Conservation (phyloP, 2,113 vertebrate genomes). For the Tichodroma muraria region DNA sequence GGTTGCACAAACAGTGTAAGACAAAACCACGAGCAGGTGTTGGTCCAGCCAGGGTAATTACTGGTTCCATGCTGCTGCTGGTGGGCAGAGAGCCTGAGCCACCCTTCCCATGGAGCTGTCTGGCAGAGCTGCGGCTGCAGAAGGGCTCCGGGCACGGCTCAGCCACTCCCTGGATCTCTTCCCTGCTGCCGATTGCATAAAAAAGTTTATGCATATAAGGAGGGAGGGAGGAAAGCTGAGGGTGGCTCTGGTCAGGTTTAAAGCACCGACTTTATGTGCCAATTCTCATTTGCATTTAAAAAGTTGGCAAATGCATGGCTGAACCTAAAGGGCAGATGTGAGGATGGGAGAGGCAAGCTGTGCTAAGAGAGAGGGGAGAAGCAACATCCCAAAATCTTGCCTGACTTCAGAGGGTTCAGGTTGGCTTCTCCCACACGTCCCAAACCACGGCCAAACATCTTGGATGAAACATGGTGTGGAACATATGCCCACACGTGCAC, state of each 20-base stretch:
- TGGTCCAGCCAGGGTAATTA: slow-evolving; percentile 33
- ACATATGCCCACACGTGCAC: background rate
- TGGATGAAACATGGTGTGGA: background rate
- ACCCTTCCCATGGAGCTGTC: background rate
- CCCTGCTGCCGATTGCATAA: background rate
- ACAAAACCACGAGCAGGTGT: slow-evolving; percentile 51
- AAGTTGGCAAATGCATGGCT: background rate
- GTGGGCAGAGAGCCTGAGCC: background rate
- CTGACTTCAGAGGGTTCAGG: background rate
- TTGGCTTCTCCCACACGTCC: background rate
- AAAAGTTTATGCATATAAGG: background rate
- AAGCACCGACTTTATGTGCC: background rate
- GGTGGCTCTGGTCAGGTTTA: background rate
- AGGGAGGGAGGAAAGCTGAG: background rate
- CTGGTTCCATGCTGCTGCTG: slow-evolving; percentile 10
- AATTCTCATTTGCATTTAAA: background rate
- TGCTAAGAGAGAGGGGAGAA: background rate
- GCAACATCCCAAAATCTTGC: background rate
- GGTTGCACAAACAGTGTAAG: slow-evolving; percentile 37
- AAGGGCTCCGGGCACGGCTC: background rate
- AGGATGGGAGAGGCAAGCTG: background rate
- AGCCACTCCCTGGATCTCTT: background rate
- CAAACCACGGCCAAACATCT: background rate
- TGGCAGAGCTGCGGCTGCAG: background rate
- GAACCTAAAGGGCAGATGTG: background rate